A percentile compares a stretch with the other conserved stretches of the same genome.
These are phyloP conservation scores for Sceloporus tristichus DNA, from an alignment of 2,113 vertebrate species.

Conservation along the genomic window DNA sequence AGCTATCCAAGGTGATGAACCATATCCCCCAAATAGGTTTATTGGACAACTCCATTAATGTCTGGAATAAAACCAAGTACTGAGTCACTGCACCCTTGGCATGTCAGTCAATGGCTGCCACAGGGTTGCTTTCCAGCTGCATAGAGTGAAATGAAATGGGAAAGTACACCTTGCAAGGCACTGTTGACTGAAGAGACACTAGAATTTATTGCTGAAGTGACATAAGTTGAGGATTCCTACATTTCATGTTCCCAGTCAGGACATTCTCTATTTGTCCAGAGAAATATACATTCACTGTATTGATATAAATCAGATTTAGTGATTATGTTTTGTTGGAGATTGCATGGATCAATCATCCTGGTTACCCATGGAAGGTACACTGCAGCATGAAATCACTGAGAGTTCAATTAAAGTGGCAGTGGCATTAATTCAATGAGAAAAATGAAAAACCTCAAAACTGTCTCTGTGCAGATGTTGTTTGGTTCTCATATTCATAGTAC, in stretches of 20 bases:
- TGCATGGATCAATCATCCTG: constrained; percentile 39
- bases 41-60: too few species aligned
- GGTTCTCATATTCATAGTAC: constrained; percentile 6
- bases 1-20: too few species aligned
- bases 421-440: constrained; percentile 22
- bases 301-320: constrained; percentile 31
- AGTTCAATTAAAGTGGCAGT: constrained; percentile 38
- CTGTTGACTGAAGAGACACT: background rate
- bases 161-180: background rate
- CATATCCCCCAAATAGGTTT: too few species aligned
- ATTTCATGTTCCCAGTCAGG: constrained; percentile 29
- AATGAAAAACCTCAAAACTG: constrained; percentile 44
- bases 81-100: too few species aligned
- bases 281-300: constrained; percentile 24
- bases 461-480: background rate
- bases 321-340: constrained; percentile 36
- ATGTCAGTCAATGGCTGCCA: too few species aligned
- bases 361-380: constrained; percentile 15
- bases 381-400: background rate
- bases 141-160: background rate
- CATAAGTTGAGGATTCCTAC: constrained; percentile 20
- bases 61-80: too few species aligned
- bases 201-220: constrained; percentile 42
- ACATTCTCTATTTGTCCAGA: background rate
- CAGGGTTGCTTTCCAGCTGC: too few species aligned